Percentiles rank a stretch among this genome's conserved stretches.
These are phyloP conservation scores for Typhlichthys subterraneus DNA, from an alignment of 2,797 vertebrate genomes.

Conservation along the genomic window DNA sequence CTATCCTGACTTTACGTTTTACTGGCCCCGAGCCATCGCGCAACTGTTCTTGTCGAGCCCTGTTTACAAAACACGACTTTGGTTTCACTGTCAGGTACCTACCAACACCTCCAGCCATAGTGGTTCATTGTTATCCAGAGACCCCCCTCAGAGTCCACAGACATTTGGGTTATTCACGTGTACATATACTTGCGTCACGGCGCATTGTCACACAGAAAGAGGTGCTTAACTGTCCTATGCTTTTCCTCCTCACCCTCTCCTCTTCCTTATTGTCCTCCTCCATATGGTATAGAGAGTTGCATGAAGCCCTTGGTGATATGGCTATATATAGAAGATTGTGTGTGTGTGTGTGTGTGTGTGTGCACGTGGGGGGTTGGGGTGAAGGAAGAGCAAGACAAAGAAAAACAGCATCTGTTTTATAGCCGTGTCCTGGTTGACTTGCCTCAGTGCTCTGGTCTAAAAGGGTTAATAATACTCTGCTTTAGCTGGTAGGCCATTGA, in stretches of 20 bases:
- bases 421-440: constrained; percentile 12
- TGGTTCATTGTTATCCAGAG: no score
- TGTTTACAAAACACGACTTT: no score
- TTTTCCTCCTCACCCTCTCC: not conserved
- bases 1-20: no score
- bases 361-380: not conserved
- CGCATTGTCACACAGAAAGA: not conserved
- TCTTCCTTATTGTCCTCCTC: constrained; percentile 36
- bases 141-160: no score
- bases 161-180: no score
- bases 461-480: constrained; percentile 45
- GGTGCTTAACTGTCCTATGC: not conserved
- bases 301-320: constrained; percentile 49
- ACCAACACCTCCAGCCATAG: no score
- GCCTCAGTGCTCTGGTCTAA: constrained; percentile 6
- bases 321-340: constrained; percentile 52
- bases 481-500: constrained; percentile 29
- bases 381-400: constrained; percentile 40
- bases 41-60: no score
- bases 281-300: constrained; percentile 35
- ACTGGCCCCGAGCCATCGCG: no score
- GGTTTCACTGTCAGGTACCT: no score
- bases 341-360: no score
- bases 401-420: constrained; percentile 26
- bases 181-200: no score